Evolutionary conservation across 2,888 invertebrate species (phyloP).

Genomic region (Lasioglossum pauxillum): DNA sequence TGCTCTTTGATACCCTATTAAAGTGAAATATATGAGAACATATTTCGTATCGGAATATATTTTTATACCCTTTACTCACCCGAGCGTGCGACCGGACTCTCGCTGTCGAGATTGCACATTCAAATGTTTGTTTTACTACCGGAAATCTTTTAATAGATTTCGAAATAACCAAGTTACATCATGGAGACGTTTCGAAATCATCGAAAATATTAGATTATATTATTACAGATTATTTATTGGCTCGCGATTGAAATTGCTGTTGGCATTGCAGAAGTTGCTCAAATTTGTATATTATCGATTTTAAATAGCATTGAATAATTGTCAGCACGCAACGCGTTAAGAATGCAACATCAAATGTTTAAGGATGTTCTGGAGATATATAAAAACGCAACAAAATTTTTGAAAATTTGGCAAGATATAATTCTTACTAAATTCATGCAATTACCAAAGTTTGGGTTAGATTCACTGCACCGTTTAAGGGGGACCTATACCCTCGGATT

Average conservation of each 20-base stretch:
- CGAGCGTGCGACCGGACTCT: background rate
- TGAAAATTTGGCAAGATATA: no score
- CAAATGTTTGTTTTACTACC: background rate
- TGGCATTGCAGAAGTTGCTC: background rate
- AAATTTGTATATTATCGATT: background rate
- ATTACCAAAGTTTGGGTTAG: no score
- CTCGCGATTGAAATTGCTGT: background rate
- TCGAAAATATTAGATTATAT: background rate
- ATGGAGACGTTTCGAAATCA: background rate
- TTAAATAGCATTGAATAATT: background rate
- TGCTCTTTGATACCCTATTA: slow-evolving; percentile 60
- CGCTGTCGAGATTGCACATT: background rate
- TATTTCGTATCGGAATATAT: slow-evolving; percentile 59
- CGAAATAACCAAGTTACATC: background rate
- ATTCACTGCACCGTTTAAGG: no score
- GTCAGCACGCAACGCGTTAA: no score
- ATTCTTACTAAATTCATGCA: no score
- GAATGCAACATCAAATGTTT: background rate
- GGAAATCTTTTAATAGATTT: background rate
- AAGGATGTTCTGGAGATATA: no score
- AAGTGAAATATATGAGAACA: slow-evolving; percentile 66
- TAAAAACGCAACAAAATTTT: no score
- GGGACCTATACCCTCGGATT: no score
- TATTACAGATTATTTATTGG: background rate
- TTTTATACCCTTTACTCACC: background rate